Evolutionary conservation across 2,113 vertebrate genomes (phyloP), one percentile per base, ranked within the genome.

Genomic region (Elachura formosa): DNA sequence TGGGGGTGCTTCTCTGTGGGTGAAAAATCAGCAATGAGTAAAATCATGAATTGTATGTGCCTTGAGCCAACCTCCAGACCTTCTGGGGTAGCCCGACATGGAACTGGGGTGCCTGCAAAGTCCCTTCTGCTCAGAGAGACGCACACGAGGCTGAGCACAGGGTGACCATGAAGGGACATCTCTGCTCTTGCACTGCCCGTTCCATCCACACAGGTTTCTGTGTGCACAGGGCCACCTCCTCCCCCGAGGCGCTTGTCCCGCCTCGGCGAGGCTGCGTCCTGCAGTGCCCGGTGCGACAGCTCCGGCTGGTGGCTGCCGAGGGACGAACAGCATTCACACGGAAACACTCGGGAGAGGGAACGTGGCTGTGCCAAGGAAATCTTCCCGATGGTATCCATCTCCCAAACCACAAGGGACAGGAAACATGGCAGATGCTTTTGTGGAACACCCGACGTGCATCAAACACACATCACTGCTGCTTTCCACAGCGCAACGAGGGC

Each of bases 281-380:
- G 81, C 43, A 7, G 5, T 81, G 11, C 6, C 40, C 0, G 15
- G 78, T 54, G 67, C 80, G 21, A 93, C 26, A 94, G 96, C 95
- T 81, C 94, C 75, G 5, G 82, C 96, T 97, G 84, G 81, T 96
- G 96, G 95, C 79, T 84, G 89, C 87, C 6, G 13, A 67, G 74
- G 41, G 83, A 21, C 24, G 9, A 16, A 17, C 46, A 43, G 48
- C 56, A 11, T n/a, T n/a, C 28, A 22, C 46, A 11, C 0, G 6
- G 40, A 49, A 77, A 81, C 28, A 2, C 3, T 19, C 11, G 11
- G 51, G 45, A 72, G 29, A 25, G n/a, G n/a, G 19, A 88, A 36
- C 0, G 1, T 1, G 1, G 13, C 29, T 24, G 41, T 8, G 73
- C 64, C 86, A 71, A 68, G 45, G 25, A n/a, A 89, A 38, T 87